phyloP scores from a whole-genome alignment of 2,797 vertebrate species.

The Odontamblyopus rebecca region DNA sequence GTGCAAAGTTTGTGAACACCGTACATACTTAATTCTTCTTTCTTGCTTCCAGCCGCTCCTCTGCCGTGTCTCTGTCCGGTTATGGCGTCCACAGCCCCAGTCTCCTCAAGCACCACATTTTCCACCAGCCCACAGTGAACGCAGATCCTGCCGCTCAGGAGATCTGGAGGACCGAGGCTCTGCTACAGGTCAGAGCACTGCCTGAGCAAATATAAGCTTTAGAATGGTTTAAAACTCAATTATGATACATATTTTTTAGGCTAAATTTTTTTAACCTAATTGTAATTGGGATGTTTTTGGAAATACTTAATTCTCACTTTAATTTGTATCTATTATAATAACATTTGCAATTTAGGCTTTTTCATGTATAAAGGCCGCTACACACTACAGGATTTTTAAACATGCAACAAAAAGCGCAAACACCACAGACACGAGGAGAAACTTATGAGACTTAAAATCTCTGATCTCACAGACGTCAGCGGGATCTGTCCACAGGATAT shows the following conservation, averaged over 20 bases:
- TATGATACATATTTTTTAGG: neutral
- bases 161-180: conserved; percentile 94
- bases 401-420: no score
- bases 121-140: conserved; percentile 92
- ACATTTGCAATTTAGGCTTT: neutral
- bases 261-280: neutral
- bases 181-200: conserved; percentile 82
- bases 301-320: neutral
- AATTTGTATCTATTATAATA: neutral
- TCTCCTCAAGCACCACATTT: conserved; percentile 91
- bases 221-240: neutral
- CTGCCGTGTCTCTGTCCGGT: conserved; percentile 83
- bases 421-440: no score
- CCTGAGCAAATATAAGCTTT: neutral
- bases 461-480: no score
- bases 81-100: conserved; percentile 88
- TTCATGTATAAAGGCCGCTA: no score
- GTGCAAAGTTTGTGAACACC: no score
- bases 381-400: no score
- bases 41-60: conserved; percentile 62
- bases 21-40: no score
- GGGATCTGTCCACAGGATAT: no score
- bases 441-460: no score
- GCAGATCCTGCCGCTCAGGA: conserved; percentile 95
- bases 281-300: neutral